Conservation (phyloP, 2,113 vertebrate genomes). For the Nansenia antarctica region DNA sequence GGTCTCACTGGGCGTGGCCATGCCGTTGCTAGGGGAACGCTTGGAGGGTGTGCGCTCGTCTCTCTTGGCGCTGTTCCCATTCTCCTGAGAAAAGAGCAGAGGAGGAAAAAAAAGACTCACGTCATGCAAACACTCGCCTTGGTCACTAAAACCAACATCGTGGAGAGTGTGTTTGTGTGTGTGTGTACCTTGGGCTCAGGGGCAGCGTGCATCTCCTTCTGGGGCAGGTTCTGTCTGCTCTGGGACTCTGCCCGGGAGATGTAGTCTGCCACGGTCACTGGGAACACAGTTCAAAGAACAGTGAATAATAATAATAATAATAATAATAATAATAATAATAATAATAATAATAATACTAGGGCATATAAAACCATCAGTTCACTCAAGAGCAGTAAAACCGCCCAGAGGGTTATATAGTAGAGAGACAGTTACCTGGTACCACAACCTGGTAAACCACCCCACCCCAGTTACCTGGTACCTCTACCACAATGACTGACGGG, state of each 20-base stretch:
- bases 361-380: background rate
- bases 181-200: conserved; percentile 68
- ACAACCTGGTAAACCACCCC: no score
- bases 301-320: no score
- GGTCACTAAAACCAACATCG: background rate
- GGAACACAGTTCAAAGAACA: conserved; percentile 1
- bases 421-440: no score
- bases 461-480: no score
- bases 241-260: conserved; percentile 90
- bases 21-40: conserved; percentile 79
- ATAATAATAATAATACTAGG: background rate
- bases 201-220: conserved; percentile 70
- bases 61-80: conserved; percentile 73
- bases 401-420: no score
- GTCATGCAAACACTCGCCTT: background rate
- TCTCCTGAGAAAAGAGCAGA: conserved; percentile 67
- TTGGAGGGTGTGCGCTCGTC: conserved; percentile 74
- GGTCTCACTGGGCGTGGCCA: conserved; percentile 70
- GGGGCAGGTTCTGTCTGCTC: conserved; percentile 85
- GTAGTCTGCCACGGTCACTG: conserved; percentile 90
- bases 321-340: no score
- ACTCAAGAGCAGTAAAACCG: no score
- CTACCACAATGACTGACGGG: no score
- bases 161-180: conserved; percentile 2
- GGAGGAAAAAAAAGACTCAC: background rate